Percentiles rank a stretch among this genome's conserved stretches.
These are phyloP conservation scores for Anser brachyrhynchus DNA, from an alignment of 2,113 vertebrate genomes.

Conservation along the genomic window DNA sequence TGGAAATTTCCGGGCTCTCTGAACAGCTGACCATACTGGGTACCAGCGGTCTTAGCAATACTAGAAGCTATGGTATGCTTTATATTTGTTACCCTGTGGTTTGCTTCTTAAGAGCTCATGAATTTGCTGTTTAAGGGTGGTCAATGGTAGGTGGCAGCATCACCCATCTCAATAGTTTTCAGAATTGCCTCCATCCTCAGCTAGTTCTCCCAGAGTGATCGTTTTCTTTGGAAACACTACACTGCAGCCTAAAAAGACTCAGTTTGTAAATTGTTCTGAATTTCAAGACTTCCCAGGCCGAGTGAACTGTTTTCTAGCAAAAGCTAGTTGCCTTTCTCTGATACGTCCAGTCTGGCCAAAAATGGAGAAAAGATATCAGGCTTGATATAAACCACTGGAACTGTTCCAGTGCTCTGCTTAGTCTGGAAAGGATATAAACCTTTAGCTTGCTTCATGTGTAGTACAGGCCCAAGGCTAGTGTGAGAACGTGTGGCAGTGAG, in stretches of 20 bases:
- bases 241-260: background rate
- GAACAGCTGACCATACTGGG: background rate
- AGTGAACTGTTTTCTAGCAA: background rate
- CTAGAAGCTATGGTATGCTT: background rate
- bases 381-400: background rate
- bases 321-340: background rate
- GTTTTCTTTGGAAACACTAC: background rate
- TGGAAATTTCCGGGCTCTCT: background rate
- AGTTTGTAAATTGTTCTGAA: background rate
- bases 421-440: conserved; percentile 4
- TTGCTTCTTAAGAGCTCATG: background rate
- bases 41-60: background rate
- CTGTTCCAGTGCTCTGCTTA: background rate
- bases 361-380: background rate
- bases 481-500: background rate
- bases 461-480: background rate
- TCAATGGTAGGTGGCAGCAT: background rate
- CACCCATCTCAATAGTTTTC: background rate
- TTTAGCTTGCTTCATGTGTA: background rate
- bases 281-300: background rate
- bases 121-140: background rate
- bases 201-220: background rate
- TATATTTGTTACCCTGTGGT: background rate
- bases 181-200: background rate
- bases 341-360: rapidly evolving